Conservation (phyloP, 2,888 invertebrate genomes). For the Barypeithes pellucidus region DNA sequence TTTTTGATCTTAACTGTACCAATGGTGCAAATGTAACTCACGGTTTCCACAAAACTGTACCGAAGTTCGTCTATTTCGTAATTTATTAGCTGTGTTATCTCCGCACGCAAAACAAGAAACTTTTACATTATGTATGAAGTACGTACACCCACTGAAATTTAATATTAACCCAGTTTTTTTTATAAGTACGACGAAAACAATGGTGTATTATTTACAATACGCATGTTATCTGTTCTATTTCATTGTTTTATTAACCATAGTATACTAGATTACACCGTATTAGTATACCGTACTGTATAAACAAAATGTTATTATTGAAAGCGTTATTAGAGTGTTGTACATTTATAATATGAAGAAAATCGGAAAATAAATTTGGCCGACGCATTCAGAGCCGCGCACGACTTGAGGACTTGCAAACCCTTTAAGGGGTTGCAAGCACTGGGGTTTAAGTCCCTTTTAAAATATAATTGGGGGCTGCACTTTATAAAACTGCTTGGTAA, state of each 20-base stretch:
- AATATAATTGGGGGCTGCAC: too few relatives aligned
- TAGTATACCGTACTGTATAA: too few relatives aligned
- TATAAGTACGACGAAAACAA: conserved; percentile 9
- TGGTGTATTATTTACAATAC: not conserved
- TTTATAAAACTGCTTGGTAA: too few relatives aligned
- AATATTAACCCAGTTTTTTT: conserved; percentile 39
- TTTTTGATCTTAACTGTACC: not conserved
- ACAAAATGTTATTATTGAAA: too few relatives aligned
- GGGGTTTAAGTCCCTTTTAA: too few relatives aligned
- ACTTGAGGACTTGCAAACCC: too few relatives aligned
- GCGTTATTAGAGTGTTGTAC: too few relatives aligned
- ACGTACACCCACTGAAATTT: conserved; percentile 44
- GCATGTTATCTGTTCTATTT: not conserved
- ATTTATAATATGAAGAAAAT: too few relatives aligned
- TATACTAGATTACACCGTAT: too few relatives aligned
- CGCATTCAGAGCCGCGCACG: too few relatives aligned
- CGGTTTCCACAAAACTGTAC: not conserved
- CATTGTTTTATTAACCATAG: not conserved
- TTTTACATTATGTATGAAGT: conserved; percentile 38
- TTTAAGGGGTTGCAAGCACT: too few relatives aligned
- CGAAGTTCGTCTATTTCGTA: not conserved
- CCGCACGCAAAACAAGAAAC: not conserved
- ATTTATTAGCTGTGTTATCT: not conserved
- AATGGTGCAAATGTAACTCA: not conserved
- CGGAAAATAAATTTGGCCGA: too few relatives aligned